Percentiles rank a stretch among this genome's conserved stretches.
Conservation (phyloP, 2,113 vertebrate genomes). For the Egretta garzetta region DNA sequence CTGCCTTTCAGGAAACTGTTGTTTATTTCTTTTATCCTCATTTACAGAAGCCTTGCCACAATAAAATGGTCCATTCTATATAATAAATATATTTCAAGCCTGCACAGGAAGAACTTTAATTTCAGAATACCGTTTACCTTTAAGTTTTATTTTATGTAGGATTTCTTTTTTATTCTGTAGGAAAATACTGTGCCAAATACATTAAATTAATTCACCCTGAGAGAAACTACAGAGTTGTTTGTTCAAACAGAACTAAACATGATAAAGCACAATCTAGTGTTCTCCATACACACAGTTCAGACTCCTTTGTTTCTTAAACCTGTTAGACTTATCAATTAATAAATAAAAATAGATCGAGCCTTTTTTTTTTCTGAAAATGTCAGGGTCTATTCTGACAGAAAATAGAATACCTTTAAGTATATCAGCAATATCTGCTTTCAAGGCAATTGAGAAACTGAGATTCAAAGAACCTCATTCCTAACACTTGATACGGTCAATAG, state of each 20-base stretch:
- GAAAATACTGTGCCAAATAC: neutral
- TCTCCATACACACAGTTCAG: neutral
- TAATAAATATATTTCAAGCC: neutral
- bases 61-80: neutral
- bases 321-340: neutral
- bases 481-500: neutral
- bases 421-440: neutral
- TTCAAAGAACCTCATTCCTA: neutral
- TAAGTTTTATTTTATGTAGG: neutral
- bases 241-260: neutral
- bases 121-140: neutral
- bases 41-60: neutral
- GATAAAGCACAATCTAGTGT: neutral
- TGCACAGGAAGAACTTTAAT: neutral
- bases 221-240: neutral
- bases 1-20: neutral
- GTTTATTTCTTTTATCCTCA: neutral
- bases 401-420: neutral
- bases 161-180: neutral
- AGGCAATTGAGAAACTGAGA: neutral
- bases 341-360: neutral
- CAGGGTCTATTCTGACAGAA: neutral
- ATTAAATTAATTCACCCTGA: neutral
- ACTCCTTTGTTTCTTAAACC: neutral
- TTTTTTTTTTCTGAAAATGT: neutral